Evolutionary conservation across 2,797 vertebrate species (phyloP).

Genomic region (Nyctibius grandis): DNA sequence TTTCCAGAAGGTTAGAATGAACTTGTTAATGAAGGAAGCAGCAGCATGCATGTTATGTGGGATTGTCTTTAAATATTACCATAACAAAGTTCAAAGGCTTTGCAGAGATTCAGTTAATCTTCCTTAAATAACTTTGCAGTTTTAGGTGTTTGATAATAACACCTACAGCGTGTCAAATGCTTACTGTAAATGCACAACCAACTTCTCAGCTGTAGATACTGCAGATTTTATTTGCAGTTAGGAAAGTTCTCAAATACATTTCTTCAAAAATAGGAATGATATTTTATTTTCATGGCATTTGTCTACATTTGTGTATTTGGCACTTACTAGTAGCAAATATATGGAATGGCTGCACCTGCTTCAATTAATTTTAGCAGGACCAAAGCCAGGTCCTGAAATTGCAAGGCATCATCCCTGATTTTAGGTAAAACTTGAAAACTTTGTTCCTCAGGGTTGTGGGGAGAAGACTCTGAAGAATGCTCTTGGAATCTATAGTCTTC

Average conservation of each 20-base stretch:
- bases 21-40: neutral
- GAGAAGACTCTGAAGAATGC: neutral
- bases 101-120: neutral
- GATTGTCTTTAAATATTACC: neutral
- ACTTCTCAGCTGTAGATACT: neutral
- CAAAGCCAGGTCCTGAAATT: neutral
- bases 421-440: neutral
- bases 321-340: neutral
- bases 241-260: neutral
- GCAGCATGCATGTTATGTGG: neutral
- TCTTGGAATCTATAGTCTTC: neutral
- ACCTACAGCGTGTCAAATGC: neutral
- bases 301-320: neutral
- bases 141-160: neutral
- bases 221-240: neutral
- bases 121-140: neutral
- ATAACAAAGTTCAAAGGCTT: neutral
- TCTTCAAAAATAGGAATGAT: neutral
- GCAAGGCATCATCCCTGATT: neutral
- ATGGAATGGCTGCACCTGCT: neutral
- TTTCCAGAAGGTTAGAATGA: neutral
- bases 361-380: neutral
- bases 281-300: neutral
- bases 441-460: neutral
- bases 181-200: neutral